Conservation (phyloP, 92 coral and sea anemone species). For the Palythoa heliodiscus region DNA sequence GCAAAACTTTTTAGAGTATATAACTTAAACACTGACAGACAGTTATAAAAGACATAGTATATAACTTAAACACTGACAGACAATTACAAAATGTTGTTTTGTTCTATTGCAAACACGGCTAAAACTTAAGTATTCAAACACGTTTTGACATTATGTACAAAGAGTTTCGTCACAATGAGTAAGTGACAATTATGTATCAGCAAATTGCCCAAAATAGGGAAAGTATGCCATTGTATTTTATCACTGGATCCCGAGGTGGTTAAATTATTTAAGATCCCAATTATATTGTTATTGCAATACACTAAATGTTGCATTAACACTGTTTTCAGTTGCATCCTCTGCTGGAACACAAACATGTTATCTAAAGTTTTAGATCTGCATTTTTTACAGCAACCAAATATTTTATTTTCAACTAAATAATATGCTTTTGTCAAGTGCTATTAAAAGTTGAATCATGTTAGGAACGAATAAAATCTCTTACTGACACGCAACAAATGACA, state of each 20-base stretch:
- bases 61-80: not conserved
- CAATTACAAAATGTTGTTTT: not conserved
- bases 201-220: conserved; percentile 34
- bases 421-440: not conserved
- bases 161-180: conserved; percentile 6
- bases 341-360: not conserved
- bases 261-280: conserved; percentile 20
- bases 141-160: not conserved
- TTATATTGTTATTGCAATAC: not conserved
- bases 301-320: not conserved
- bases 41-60: not conserved
- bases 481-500: conserved; percentile 40
- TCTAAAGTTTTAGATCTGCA: not conserved
- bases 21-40: not conserved
- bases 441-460: conserved; percentile 10
- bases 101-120: conserved; percentile 7
- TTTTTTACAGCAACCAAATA: not conserved
- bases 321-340: not conserved
- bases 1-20: not conserved
- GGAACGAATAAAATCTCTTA: conserved; percentile 28
- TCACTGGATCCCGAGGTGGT: conserved; percentile 26
- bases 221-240: not conserved
- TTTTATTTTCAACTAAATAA: not conserved
- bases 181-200: not conserved
- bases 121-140: not conserved